Percentiles rank a stretch among this genome's conserved stretches.
phyloP scores from a whole-genome alignment of 2,797 vertebrate genomes.

The Mus spretus region DNA sequence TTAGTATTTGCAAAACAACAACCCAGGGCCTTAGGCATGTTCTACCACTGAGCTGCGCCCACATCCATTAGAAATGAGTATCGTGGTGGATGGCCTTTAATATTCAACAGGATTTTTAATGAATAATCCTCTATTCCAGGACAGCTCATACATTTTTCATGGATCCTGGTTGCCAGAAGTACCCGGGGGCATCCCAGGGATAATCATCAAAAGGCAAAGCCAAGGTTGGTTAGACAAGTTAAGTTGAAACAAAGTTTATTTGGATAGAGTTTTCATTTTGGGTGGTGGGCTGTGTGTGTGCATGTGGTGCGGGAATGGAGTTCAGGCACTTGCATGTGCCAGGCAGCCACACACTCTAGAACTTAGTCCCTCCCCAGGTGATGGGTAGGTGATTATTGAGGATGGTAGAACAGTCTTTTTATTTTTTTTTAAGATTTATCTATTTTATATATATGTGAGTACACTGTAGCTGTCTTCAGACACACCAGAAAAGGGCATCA shows the following conservation, averaged over 20 bases:
- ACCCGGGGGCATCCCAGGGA: not conserved
- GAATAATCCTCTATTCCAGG: not conserved
- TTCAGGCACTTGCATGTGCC: not conserved
- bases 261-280: not conserved
- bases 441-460: too few species aligned
- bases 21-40: not conserved
- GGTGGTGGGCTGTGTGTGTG: not conserved
- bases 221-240: not conserved
- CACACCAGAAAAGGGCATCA: too few species aligned
- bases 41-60: not conserved
- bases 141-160: constrained; percentile 7
- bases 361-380: not conserved
- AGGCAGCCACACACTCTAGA: not conserved
- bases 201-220: not conserved
- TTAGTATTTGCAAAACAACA: not conserved
- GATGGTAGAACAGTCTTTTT: not conserved
- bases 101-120: constrained; percentile 45
- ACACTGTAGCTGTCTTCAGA: too few species aligned
- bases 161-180: not conserved
- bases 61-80: not conserved
- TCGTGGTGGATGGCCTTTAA: not conserved
- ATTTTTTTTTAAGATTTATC: too few species aligned
- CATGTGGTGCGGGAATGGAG: not conserved
- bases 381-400: not conserved
- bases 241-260: not conserved